Percentiles rank a stretch among this genome's conserved stretches.
Evolutionary conservation across 2,888 invertebrate genomes (phyloP).

Genomic region (Nasonovia ribisnigri): DNA sequence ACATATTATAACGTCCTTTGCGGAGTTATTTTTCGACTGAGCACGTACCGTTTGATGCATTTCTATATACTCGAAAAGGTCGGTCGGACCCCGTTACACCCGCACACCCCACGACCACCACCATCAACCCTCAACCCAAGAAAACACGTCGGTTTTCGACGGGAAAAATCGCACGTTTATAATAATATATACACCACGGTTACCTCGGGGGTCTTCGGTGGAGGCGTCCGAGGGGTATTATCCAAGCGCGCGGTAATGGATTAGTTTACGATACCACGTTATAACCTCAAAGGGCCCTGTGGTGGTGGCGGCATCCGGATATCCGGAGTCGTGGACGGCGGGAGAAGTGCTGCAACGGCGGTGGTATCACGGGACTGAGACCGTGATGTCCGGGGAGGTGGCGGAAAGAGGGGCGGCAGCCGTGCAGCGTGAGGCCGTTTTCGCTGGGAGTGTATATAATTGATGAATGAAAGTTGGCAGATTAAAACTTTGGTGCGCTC

Average conservation of each 20-base stretch:
- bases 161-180: slow-evolving; percentile 42
- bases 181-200: slow-evolving; percentile 9
- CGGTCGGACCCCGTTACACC: neutral
- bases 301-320: slow-evolving; percentile 15
- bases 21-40: slow-evolving; percentile 19
- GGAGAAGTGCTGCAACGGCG: neutral
- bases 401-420: neutral
- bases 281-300: slow-evolving; percentile 56
- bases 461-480: slow-evolving; percentile 64
- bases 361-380: neutral
- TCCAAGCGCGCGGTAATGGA: slow-evolving; percentile 53
- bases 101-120: neutral
- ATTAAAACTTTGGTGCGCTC: slow-evolving; percentile 57
- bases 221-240: slow-evolving; percentile 40
- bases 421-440: slow-evolving; percentile 12
- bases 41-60: slow-evolving; percentile 51
- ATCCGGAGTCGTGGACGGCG: slow-evolving; percentile 40
- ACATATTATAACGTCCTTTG: neutral
- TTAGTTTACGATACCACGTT: slow-evolving; percentile 60
- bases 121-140: neutral
- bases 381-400: neutral
- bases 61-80: slow-evolving; percentile 33
- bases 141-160: slow-evolving; percentile 16
- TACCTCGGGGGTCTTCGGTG: neutral
- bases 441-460: slow-evolving; percentile 52